These are phyloP conservation scores for Poecile atricapillus DNA, from an alignment of 2,113 vertebrate genomes.

Conservation along the genomic window DNA sequence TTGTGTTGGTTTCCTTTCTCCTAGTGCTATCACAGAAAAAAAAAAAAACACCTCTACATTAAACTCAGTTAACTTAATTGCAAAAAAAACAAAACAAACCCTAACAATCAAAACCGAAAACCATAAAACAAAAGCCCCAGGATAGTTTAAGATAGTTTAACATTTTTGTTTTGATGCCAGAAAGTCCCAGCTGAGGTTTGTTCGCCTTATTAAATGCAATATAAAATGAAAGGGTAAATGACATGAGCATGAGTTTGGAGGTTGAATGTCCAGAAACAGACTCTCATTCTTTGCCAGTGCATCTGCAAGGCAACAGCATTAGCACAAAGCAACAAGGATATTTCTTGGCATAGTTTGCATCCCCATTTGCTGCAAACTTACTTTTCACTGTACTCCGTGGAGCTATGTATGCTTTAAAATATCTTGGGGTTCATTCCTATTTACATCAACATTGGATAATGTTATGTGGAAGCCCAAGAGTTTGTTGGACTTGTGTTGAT, in stretches of 20 bases:
- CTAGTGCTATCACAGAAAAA: too few species aligned
- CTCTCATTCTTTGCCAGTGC: neutral
- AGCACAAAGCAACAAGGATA: neutral
- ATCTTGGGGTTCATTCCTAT: neutral
- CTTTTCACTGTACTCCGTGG: neutral
- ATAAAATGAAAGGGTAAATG: neutral
- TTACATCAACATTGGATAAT: neutral
- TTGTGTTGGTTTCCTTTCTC: neutral
- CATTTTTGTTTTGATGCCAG: neutral
- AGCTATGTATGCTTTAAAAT: neutral
- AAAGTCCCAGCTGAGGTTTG: neutral
- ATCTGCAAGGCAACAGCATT: neutral
- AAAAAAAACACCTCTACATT: neutral
- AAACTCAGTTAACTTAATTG: neutral
- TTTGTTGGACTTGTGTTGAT: neutral
- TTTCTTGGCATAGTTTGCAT: neutral
- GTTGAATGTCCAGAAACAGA: neutral
- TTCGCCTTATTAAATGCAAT: neutral
- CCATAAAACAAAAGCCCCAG: neutral
- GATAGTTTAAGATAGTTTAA: neutral
- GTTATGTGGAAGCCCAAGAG: neutral
- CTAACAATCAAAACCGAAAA: neutral
- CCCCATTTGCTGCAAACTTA: neutral
- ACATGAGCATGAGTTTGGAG: rapidly evolving
- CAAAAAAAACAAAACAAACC: neutral